Evolutionary conservation across 2,797 vertebrate genomes (phyloP).

Genomic region (Fistularia commersonii): DNA sequence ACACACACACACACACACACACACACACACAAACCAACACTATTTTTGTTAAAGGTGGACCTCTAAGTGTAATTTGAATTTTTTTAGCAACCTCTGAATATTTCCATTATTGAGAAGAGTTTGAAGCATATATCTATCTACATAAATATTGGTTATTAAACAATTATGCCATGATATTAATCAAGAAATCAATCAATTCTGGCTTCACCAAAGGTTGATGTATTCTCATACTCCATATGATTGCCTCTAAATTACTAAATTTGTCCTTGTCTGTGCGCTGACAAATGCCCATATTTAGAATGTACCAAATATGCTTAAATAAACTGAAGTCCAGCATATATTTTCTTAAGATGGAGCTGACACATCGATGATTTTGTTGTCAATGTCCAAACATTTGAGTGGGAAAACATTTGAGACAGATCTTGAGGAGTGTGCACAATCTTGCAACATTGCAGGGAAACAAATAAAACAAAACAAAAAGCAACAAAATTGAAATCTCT

Average conservation of each 20-base stretch:
- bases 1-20: no score
- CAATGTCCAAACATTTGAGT: conserved; percentile 77
- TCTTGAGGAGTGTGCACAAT: conserved; percentile 65
- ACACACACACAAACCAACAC: conserved; percentile 4
- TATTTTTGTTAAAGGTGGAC: conserved; percentile 7
- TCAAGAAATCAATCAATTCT: conserved; percentile 22
- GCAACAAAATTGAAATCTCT: conserved; percentile 9
- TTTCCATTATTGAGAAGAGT: conserved; percentile 24
- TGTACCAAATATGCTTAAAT: conserved; percentile 5
- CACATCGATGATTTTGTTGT: conserved; percentile 69
- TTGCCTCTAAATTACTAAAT: conserved; percentile 15
- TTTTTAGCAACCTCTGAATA: conserved; percentile 28
- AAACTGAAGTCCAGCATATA: conserved; percentile 12
- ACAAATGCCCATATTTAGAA: conserved; percentile 1
- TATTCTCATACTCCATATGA: neutral
- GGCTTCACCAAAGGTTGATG: conserved; percentile 13
- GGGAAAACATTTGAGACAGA: conserved; percentile 68
- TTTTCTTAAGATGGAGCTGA: conserved; percentile 52
- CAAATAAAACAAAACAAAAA: conserved; percentile 45
- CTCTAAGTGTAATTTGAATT: conserved; percentile 37
- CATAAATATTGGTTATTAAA: conserved; percentile 4
- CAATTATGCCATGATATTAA: conserved; percentile 36
- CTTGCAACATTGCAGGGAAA: conserved; percentile 50
- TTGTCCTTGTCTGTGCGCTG: conserved; percentile 3
- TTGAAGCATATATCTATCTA: conserved; percentile 21